These are phyloP conservation scores for Cardinalis cardinalis DNA, from an alignment of 2,113 vertebrate species.

Conservation along the genomic window DNA sequence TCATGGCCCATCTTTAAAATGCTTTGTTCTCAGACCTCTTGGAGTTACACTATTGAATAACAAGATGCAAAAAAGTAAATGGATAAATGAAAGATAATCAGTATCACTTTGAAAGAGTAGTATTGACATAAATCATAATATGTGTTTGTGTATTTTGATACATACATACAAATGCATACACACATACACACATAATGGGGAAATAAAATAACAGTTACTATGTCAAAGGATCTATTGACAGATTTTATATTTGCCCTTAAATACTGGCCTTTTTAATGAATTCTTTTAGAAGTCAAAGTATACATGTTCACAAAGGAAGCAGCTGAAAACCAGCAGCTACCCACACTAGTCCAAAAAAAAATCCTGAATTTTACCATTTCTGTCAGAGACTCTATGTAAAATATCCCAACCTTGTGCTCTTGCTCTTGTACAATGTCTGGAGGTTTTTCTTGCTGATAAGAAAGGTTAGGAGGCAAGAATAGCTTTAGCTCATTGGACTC, in stretches of 20 bases:
- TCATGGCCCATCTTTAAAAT: background rate
- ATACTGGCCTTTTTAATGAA: background rate
- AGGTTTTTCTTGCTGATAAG: background rate
- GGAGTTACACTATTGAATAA: background rate
- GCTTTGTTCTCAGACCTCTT: background rate
- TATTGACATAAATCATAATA: background rate
- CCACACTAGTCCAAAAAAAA: background rate
- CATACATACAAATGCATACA: background rate
- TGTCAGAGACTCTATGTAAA: background rate
- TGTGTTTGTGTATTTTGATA: background rate
- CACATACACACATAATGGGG: background rate
- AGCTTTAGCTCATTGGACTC: background rate
- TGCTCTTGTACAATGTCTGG: background rate
- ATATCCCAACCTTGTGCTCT: background rate
- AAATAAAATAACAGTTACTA: background rate
- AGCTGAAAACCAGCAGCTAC: background rate
- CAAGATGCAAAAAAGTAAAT: background rate
- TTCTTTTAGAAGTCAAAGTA: background rate
- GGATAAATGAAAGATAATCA: background rate
- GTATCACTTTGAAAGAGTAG: background rate
- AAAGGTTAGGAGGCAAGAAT: background rate
- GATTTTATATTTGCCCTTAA: background rate
- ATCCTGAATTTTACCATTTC: background rate
- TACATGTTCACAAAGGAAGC: background rate
- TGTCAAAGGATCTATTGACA: background rate